Conservation (phyloP, 2,888 invertebrate genomes). For the Scaptomyza reducta region DNA sequence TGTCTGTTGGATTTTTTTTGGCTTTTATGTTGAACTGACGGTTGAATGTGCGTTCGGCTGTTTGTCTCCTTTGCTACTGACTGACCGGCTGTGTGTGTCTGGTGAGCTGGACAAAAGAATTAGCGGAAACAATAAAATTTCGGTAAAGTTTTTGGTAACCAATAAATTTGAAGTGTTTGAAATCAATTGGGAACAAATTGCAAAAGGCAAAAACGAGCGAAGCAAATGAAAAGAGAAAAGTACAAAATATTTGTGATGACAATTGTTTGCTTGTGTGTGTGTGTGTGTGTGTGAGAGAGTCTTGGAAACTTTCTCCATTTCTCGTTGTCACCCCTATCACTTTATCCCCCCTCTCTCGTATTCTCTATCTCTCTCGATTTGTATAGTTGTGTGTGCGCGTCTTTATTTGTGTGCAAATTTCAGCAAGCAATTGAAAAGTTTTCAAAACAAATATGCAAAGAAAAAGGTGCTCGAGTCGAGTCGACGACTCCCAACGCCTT, state of each 20-base stretch:
- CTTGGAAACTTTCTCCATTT: constrained; percentile 26
- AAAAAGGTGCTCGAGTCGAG: constrained; percentile 68
- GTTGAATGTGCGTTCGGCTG: constrained; percentile 42
- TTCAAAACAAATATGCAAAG: constrained; percentile 75
- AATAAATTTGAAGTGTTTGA: constrained; percentile 77
- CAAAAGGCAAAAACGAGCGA: constrained; percentile 60
- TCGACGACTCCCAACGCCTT: constrained; percentile 50
- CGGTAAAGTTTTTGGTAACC: constrained; percentile 71
- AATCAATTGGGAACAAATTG: constrained; percentile 78
- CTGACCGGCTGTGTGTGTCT: constrained; percentile 26
- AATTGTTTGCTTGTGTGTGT: constrained; percentile 22
- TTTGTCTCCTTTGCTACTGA: constrained; percentile 21
- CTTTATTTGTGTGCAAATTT: constrained; percentile 58
- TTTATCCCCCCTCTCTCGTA: background rate
- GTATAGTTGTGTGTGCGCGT: constrained; percentile 31
- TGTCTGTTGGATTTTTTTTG: background rate
- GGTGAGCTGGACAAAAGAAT: constrained; percentile 74
- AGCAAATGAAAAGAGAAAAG: constrained; percentile 41
- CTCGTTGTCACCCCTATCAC: constrained; percentile 1
- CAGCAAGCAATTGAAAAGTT: constrained; percentile 72
- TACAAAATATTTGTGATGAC: constrained; percentile 29
- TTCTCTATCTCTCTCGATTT: background rate
- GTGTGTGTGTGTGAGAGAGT: constrained; percentile 16
- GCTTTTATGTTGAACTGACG: constrained; percentile 16
- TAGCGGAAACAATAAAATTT: constrained; percentile 80